A percentile compares a stretch with the other conserved stretches of the same genome.
phyloP scores from a whole-genome alignment of 2,113 vertebrate genomes.

The Elaphurus davidianus region DNA sequence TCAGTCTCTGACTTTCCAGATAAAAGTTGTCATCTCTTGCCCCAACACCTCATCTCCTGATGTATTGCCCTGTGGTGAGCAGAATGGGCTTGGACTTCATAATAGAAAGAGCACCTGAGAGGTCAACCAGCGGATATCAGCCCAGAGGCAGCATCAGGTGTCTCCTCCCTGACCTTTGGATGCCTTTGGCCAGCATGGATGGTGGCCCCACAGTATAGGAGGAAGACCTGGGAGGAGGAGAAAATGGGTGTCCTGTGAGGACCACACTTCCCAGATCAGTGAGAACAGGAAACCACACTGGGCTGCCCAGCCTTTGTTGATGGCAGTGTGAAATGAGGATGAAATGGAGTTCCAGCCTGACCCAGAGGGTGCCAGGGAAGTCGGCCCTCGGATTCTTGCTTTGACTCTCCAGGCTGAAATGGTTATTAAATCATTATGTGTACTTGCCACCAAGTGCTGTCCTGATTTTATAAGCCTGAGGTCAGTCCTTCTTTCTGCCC shows the following conservation, averaged over 20 bases:
- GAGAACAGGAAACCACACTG: fast-evolving
- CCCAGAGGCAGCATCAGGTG: not conserved
- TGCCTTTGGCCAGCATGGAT: fast-evolving
- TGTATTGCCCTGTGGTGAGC: too few relatives aligned
- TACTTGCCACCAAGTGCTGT: not conserved
- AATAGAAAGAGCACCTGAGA: not conserved
- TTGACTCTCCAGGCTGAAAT: not conserved
- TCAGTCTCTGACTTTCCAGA: not conserved
- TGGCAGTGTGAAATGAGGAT: too few relatives aligned
- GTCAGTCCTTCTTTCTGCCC: too few relatives aligned
- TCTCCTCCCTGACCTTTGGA: not conserved
- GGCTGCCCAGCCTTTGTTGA: not conserved
- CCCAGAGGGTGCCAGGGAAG: not conserved
- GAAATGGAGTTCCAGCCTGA: not conserved
- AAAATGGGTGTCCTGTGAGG: fast-evolving
- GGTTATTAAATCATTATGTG: too few relatives aligned
- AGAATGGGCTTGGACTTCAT: not conserved
- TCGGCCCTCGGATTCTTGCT: not conserved
- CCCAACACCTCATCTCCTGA: not conserved
- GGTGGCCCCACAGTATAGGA: too few relatives aligned
- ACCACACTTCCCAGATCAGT: fast-evolving
- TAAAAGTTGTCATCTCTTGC: not conserved
- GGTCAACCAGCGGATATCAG: too few relatives aligned
- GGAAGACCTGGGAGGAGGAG: too few relatives aligned
- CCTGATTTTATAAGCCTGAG: not conserved